Evolutionary conservation across 1,140 invertebrate species (phyloP).

Genomic region (Nasonia giraulti): DNA sequence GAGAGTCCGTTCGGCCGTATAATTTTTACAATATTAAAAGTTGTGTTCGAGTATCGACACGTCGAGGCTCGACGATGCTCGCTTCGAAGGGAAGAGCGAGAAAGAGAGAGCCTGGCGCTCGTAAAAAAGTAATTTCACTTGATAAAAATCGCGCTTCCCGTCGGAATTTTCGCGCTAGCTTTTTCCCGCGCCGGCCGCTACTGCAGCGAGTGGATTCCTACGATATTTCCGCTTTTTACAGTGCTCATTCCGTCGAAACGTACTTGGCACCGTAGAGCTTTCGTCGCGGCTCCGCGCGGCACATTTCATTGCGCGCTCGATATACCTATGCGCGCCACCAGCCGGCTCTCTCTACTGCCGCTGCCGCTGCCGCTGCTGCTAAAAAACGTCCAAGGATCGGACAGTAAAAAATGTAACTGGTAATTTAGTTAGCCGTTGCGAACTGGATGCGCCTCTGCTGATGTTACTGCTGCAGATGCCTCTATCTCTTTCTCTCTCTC

Average conservation of each 20-base stretch:
- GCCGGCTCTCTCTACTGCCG: conserved; percentile 1
- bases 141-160: conserved; percentile 41
- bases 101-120: not conserved
- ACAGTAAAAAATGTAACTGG: conserved; percentile 74
- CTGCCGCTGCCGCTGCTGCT: conserved; percentile 50
- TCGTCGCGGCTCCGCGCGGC: conserved; percentile 48
- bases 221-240: conserved; percentile 43
- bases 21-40: conserved; percentile 28
- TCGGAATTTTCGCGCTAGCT: conserved; percentile 27
- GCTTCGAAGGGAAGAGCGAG: not conserved
- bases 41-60: conserved; percentile 1
- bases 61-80: not conserved
- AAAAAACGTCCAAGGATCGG: conserved; percentile 68
- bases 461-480: conserved; percentile 15
- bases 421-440: conserved; percentile 73
- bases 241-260: conserved; percentile 49
- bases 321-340: conserved; percentile 43
- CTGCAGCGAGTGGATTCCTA: not conserved
- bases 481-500: not conserved
- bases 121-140: conserved; percentile 41
- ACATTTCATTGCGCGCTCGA: conserved; percentile 69
- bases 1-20: not conserved
- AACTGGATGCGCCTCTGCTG: conserved; percentile 60
- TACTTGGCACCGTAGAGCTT: conserved; percentile 53
- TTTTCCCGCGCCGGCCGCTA: not conserved